These are phyloP conservation scores for Limnephilus lunatus DNA, from an alignment of 2,888 invertebrate species.

Conservation along the genomic window DNA sequence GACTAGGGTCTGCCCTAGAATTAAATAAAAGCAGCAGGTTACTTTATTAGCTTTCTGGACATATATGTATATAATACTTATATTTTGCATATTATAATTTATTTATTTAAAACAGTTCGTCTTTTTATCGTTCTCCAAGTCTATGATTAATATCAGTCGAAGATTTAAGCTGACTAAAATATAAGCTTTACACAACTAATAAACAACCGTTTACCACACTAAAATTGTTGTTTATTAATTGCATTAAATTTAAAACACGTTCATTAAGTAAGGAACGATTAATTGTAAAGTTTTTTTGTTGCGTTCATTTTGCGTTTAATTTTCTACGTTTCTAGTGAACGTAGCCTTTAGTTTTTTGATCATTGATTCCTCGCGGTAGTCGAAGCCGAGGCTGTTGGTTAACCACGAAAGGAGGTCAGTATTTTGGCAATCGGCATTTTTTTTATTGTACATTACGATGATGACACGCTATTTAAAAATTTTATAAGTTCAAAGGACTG, in stretches of 20 bases:
- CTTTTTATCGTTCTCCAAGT: too few species aligned
- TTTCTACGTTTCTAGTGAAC: background rate
- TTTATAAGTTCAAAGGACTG: background rate
- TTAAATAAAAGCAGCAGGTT: too few species aligned
- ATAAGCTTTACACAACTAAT: too few species aligned
- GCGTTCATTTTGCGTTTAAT: background rate
- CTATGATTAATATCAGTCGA: background rate
- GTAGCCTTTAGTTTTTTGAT: background rate
- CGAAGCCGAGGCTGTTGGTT: conserved; percentile 2
- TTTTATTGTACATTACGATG: conserved; percentile 5
- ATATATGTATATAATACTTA: too few species aligned
- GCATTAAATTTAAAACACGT: too few species aligned
- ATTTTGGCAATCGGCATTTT: conserved; percentile 33
- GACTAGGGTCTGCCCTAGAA: too few species aligned
- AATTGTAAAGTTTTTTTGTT: background rate
- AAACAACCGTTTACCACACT: too few species aligned
- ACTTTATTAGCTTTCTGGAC: too few species aligned
- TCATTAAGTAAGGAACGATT: too few species aligned
- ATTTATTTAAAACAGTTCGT: too few species aligned
- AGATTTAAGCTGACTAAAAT: background rate
- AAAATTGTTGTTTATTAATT: too few species aligned
- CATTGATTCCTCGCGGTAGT: background rate
- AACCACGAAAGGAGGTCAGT: conserved; percentile 25
- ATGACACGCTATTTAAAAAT: conserved; percentile 20
- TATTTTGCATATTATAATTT: too few species aligned